Percentiles rank a stretch among this genome's conserved stretches.
These are phyloP conservation scores for Perizoma flavofasciatum DNA, from an alignment of 2,888 invertebrate genomes.

Conservation along the genomic window DNA sequence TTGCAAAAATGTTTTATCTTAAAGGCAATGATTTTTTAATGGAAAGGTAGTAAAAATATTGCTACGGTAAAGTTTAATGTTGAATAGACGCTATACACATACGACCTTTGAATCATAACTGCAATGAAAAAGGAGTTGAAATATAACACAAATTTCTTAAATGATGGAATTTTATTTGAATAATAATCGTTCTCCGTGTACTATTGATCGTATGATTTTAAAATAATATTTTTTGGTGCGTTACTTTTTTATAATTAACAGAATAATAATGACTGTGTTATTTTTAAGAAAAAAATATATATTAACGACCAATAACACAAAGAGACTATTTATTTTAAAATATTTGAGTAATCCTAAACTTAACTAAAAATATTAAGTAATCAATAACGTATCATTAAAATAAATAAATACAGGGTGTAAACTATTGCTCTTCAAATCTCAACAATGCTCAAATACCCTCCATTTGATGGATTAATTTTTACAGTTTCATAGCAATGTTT, in stretches of 20 bases:
- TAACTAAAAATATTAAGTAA: conserved; percentile 59
- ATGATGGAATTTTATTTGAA: conserved; percentile 34
- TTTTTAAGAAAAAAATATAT: conserved; percentile 1
- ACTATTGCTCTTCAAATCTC: conserved; percentile 53
- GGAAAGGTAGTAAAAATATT: too few species aligned
- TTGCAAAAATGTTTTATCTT: too few species aligned
- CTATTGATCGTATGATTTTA: conserved; percentile 13
- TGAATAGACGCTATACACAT: too few species aligned
- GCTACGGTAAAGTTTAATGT: too few species aligned
- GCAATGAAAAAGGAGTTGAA: conserved; percentile 9
- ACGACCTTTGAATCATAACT: not conserved
- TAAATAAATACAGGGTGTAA: conserved; percentile 71
- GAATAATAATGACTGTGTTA: too few species aligned
- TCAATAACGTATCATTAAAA: conserved; percentile 51
- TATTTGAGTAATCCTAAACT: conserved; percentile 35
- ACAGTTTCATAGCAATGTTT: conserved; percentile 58
- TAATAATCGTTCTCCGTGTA: conserved; percentile 20
- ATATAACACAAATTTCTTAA: conserved; percentile 20
- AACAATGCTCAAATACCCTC: conserved; percentile 38
- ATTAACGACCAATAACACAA: conserved; percentile 21
- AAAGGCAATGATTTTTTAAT: too few species aligned
- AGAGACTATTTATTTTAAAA: conserved; percentile 9
- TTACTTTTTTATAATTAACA: too few species aligned
- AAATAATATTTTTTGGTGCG: not conserved
- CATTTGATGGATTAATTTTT: conserved; percentile 61